phyloP scores from a whole-genome alignment of 2,113 vertebrate genomes.

The Chloroceryle aenea region DNA sequence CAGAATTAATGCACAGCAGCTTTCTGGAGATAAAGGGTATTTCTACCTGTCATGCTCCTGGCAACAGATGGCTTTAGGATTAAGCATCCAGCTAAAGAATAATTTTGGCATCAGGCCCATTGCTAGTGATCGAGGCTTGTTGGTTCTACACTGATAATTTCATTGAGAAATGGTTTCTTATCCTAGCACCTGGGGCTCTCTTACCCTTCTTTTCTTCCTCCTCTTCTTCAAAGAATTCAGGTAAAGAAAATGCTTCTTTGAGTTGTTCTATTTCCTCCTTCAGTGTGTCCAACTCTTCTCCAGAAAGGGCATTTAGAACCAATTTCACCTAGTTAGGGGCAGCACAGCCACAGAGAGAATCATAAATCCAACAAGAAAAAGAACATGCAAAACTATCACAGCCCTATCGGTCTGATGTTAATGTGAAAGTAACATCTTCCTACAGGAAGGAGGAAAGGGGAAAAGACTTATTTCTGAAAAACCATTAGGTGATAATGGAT shows the following conservation, averaged over 20 bases:
- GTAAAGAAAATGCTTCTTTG: conserved; percentile 88
- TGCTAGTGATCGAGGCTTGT: not conserved
- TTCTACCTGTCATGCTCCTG: not conserved
- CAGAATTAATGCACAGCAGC: not conserved
- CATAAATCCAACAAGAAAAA: not conserved
- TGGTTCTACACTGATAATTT: not conserved
- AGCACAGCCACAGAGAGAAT: conserved; percentile 23
- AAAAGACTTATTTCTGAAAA: not conserved
- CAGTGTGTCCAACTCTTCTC: conserved; percentile 80
- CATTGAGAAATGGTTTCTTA: not conserved
- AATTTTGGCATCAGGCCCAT: not conserved
- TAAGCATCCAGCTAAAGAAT: not conserved
- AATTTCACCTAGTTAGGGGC: conserved; percentile 84
- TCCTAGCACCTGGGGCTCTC: not conserved
- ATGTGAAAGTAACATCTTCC: not conserved
- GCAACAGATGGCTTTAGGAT: not conserved
- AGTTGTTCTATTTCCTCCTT: conserved; percentile 84
- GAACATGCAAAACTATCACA: not conserved
- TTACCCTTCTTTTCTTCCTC: conserved; percentile 88
- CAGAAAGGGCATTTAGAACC: conserved; percentile 85
- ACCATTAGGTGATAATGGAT: not conserved
- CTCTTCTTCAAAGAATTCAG: conserved; percentile 93
- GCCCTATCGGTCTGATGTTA: not conserved
- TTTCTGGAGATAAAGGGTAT: not conserved
- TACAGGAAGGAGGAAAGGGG: not conserved